phyloP scores from a whole-genome alignment of 2,797 vertebrate genomes.

The Sardinella longiceps region DNA sequence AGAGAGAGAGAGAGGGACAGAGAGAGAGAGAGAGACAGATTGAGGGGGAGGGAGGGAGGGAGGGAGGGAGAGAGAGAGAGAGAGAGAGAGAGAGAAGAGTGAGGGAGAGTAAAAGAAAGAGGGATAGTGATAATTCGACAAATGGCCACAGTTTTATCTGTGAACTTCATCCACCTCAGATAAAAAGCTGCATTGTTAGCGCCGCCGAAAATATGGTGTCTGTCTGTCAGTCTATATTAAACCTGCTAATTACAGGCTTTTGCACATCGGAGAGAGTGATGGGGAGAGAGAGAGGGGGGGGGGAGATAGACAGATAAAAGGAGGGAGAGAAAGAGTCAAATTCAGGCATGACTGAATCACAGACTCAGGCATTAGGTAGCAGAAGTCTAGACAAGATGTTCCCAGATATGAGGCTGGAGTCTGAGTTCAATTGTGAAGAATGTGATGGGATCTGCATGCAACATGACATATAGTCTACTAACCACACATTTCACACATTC shows the following conservation, averaged over 20 bases:
- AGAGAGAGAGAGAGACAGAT: background rate
- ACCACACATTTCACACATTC: too few relatives aligned
- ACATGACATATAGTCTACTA: too few relatives aligned
- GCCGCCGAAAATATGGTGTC: background rate
- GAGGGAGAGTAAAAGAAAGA: background rate
- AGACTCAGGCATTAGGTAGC: too few relatives aligned
- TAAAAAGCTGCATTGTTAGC: background rate
- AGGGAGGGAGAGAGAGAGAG: too few relatives aligned
- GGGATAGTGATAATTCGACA: background rate
- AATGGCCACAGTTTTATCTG: background rate
- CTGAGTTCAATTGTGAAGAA: too few relatives aligned
- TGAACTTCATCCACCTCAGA: background rate
- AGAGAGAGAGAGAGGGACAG: background rate
- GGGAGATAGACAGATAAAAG: too few relatives aligned
- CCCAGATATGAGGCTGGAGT: background rate
- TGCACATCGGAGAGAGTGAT: background rate
- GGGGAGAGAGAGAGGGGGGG: background rate
- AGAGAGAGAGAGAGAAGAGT: background rate
- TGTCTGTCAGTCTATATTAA: background rate
- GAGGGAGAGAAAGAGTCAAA: background rate
- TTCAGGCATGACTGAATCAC: too few relatives aligned
- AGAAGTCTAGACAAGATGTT: background rate
- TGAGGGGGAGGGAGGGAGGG: background rate
- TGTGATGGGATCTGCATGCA: too few relatives aligned
- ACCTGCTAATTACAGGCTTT: background rate